These are phyloP conservation scores for Cherax destructor DNA, from an alignment of 1,140 invertebrate species.

Conservation along the genomic window DNA sequence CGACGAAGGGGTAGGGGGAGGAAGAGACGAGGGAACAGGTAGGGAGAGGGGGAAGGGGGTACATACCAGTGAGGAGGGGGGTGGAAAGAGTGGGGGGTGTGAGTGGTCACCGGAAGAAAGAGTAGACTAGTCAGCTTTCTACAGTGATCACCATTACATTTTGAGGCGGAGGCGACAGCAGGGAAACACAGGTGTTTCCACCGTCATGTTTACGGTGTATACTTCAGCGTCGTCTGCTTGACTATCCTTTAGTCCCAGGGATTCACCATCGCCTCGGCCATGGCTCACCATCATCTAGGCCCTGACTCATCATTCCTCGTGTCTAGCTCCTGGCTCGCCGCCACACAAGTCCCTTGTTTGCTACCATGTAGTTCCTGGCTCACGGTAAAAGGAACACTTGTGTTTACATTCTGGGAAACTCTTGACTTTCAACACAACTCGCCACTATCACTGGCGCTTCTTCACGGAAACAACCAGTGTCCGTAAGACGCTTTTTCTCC, in stretches of 20 bases:
- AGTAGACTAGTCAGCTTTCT: constrained; percentile 26
- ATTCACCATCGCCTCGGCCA: not conserved
- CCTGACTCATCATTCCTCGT: not conserved
- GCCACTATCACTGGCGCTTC: too few species aligned
- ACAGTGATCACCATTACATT: constrained; percentile 15
- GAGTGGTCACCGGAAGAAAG: constrained; percentile 36
- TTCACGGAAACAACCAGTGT: too few species aligned
- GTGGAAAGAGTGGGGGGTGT: not conserved
- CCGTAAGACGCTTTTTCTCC: too few species aligned
- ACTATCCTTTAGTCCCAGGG: too few species aligned
- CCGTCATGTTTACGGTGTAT: not conserved
- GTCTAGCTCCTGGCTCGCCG: not conserved
- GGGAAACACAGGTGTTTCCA: not conserved
- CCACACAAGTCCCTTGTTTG: not conserved
- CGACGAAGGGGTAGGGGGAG: not conserved
- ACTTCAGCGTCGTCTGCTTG: not conserved
- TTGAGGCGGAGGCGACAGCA: not conserved
- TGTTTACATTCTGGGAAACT: too few species aligned
- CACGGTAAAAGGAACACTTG: too few species aligned
- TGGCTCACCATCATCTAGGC: not conserved
- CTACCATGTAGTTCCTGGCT: too few species aligned
- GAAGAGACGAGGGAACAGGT: too few species aligned
- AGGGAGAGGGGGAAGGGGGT: not conserved
- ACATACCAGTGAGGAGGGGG: not conserved
- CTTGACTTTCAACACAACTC: too few species aligned